Evolutionary conservation across 2,797 vertebrate species (phyloP).

Genomic region (Linurgus olivaceus): DNA sequence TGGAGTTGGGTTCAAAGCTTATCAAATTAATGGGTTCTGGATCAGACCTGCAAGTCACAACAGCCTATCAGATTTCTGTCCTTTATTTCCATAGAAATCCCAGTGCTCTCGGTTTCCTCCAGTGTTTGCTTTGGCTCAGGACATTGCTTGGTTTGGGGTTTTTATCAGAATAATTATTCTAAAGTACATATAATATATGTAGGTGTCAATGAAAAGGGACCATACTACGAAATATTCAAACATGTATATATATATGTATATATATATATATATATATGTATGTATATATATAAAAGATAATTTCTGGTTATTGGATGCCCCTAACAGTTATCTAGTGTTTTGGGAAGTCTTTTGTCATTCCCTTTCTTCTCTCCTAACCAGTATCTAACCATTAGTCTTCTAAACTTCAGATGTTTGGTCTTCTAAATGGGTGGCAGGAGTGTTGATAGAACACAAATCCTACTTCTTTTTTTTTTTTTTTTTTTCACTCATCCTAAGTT

Average conservation of each 20-base stretch:
- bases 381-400: background rate
- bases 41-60: background rate
- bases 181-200: background rate
- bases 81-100: background rate
- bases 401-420: background rate
- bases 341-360: background rate
- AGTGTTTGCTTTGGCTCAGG: background rate
- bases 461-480: background rate
- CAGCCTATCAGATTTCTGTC: background rate
- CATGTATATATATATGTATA: too few species aligned
- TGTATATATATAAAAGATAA: background rate
- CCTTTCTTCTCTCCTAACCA: background rate
- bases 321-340: background rate
- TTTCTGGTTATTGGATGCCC: background rate
- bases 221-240: background rate
- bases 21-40: background rate
- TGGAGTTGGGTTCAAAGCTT: background rate
- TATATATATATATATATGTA: too few species aligned
- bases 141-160: background rate
- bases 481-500: rapidly evolving
- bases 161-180: background rate
- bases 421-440: background rate
- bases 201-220: background rate
- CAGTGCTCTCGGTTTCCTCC: rapidly evolving
- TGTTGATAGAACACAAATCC: background rate